Conservation (phyloP, 2,113 vertebrate genomes). For the Aplodontia rufa region DNA sequence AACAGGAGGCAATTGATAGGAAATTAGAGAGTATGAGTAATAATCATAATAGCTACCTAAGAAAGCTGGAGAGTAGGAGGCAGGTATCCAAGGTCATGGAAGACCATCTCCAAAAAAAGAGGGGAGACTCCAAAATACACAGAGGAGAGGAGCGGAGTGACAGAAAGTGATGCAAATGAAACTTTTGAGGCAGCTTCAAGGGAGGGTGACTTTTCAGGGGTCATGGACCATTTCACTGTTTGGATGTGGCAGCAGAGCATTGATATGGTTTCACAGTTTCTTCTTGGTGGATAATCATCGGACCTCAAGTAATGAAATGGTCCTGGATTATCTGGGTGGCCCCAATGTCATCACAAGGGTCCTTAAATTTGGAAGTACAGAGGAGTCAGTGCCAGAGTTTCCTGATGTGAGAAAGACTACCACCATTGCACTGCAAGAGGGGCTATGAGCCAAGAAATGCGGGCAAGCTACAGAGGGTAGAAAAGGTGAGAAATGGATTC, state of each 20-base stretch:
- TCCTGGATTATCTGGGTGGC: too few species aligned
- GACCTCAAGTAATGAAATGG: too few species aligned
- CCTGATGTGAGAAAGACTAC: too few species aligned
- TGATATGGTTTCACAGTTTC: background rate
- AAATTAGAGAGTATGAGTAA: background rate
- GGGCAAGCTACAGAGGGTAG: too few species aligned
- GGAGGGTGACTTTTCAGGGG: background rate
- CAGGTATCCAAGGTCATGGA: rapidly evolving
- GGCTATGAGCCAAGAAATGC: too few species aligned
- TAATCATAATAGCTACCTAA: background rate
- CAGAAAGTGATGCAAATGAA: background rate
- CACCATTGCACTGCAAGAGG: too few species aligned
- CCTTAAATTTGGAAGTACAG: too few species aligned
- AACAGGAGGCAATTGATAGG: background rate
- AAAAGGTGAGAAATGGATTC: too few species aligned
- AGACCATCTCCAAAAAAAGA: background rate
- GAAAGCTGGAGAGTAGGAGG: background rate
- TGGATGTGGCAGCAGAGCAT: background rate
- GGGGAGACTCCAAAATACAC: background rate
- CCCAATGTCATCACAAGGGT: too few species aligned
- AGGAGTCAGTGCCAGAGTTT: too few species aligned
- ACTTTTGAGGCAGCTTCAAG: background rate
- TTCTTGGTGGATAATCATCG: background rate
- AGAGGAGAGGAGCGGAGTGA: background rate
- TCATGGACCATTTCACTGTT: background rate